Evolutionary conservation across 2,113 vertebrate species (phyloP), one percentile per base, ranked within the genome.

Genomic region (Barbus barbus): DNA sequence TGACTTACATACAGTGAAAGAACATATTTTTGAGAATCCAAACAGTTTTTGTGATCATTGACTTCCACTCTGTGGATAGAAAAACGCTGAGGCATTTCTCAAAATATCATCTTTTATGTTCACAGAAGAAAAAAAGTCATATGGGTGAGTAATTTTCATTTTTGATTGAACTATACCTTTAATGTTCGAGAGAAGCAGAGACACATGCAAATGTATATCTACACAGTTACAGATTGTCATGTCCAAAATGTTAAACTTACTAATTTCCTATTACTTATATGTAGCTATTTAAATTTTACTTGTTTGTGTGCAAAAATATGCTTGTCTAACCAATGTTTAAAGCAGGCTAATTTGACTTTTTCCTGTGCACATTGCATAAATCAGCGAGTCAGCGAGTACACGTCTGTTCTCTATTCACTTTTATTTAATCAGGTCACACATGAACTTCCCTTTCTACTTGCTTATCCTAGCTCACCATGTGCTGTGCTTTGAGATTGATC

Each of bases 381-480:
- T 78, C 56, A 61, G 41, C 20, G 24, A 51, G 72, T 75, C 44
- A 51, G 2, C 20, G 78, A 67, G 60, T 28, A 28, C n/a, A 78
- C 36, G 56, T 26, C 77, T 78, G 77, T 61, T 78, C 36, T 61
- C n/a, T 26, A 56, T 78, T 78, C n/a, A 78, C 36, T 60, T 78
- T 78, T 61, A 41, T 78, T 78, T 78, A 61, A 78, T 78, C 77
- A 61, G 56, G 77, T 78, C 77, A 78, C 77, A 61, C 69, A 73
- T 73, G 38, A 44, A 73, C 69, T 73, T 73, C 69, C 24, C 73
- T 51, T 75, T 75, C 44, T 51, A 5, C 20, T 69, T 46, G 28
- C 31, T 58, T 56, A 36, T 75, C 75, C 51, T 36, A 28, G 51
- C 51, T 78, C 75, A n/a, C 75, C 79, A 71, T 81, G 65, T 81